phyloP scores from a whole-genome alignment of 2,113 vertebrate genomes.

The Campylorhamphus procurvoides region DNA sequence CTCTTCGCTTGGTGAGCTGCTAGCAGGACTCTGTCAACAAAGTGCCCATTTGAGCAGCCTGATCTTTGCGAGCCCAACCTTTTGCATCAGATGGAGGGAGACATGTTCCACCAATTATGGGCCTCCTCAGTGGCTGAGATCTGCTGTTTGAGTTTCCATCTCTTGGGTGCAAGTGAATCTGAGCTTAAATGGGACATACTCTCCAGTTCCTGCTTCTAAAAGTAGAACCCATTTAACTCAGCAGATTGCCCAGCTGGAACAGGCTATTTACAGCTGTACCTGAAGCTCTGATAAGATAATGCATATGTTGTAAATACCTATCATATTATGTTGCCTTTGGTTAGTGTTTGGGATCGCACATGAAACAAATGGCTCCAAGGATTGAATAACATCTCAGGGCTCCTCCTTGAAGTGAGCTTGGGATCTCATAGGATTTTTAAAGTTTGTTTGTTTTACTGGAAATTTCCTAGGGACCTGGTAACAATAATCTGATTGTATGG shows the following conservation, averaged over 20 bases:
- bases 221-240: slow-evolving; percentile 59
- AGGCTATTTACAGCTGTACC: slow-evolving; percentile 59
- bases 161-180: background rate
- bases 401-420: background rate
- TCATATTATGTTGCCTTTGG: slow-evolving; percentile 41
- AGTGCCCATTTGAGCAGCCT: rapidly evolving
- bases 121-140: background rate
- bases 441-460: background rate
- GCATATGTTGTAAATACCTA: slow-evolving; percentile 66
- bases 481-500: background rate
- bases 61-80: background rate
- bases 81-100: background rate
- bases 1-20: background rate
- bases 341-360: slow-evolving; percentile 34
- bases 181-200: slow-evolving; percentile 14
- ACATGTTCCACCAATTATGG: rapidly evolving
- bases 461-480: slow-evolving; percentile 3
- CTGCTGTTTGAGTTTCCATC: slow-evolving; percentile 37
- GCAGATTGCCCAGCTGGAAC: slow-evolving; percentile 49
- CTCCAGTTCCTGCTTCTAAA: slow-evolving; percentile 51
- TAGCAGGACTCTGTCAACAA: background rate
- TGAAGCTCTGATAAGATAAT: slow-evolving; percentile 70
- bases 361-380: slow-evolving; percentile 5
- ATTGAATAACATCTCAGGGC: slow-evolving; percentile 7
- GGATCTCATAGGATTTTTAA: background rate